Base-by-base conservation (phyloP, 35 echinoderm and acorn worm species). In the Acanthaster planci region DNA sequence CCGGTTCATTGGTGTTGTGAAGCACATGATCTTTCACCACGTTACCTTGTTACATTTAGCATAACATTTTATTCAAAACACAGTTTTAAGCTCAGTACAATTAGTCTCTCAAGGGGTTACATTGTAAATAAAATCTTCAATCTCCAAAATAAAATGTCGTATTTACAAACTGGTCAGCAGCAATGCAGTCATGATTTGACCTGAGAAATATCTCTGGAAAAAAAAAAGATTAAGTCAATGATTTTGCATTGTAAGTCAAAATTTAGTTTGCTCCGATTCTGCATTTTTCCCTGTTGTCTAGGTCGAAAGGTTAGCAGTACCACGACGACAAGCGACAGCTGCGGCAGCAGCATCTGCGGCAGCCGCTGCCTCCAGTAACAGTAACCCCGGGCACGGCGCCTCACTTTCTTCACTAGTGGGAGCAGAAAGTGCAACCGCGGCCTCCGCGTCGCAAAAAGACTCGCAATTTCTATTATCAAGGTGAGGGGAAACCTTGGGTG, bases 381-480 rank as follows among this genome's bases (percentile, higher is more conserved):
- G 80, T 67, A 93, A 90, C 82, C 90, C 82, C 19, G 57, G 78
- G 31, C 82, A 86, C 18, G 78, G 77, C 18, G 87, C 83, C 78
- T 83, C 89, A 77, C 51, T 77, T 52, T 84, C 78, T 88, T 83
- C 83, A 87, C 51, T 51, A 44, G 86, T 39, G 80, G 77, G 86
- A 93, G 81, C 37, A 78, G 40, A 79, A 72, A 51, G 77, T 85
- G 67, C 80, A 76, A 84, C 38, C 51, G 35, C 87, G 83, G 53
- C 90, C 52, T 72, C 51, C 55, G 54, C 87, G 60, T 76, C 77
- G 87, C 96, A 93, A 88, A 90, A 80, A 86, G 92, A 99, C 72
- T 99, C 96, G 80, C 96, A 93, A 78, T 99, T 90, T 85, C 92
- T 99, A 80, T 93, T 99, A 89, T 93, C 96, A 84, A 99, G 96